Evolutionary conservation across 2,113 vertebrate genomes (phyloP).

Genomic region (Fulmarus glacialis): DNA sequence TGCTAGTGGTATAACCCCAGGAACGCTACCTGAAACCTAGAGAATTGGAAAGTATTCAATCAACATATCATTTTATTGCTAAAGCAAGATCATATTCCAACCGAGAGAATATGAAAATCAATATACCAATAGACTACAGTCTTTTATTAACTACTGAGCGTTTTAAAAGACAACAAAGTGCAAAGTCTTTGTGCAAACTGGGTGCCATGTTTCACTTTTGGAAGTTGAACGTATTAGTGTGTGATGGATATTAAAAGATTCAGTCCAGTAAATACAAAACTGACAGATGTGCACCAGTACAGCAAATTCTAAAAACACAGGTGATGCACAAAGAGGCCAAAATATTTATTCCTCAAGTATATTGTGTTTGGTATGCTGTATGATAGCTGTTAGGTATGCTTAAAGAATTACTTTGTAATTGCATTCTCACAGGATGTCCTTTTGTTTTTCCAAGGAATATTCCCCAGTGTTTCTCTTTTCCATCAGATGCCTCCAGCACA

Average conservation of each 20-base stretch:
- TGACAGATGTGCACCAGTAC: background rate
- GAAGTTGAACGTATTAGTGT: background rate
- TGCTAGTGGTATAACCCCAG: background rate
- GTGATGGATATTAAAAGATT: background rate
- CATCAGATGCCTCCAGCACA: constrained; percentile 37
- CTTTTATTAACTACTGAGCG: constrained; percentile 31
- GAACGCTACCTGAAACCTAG: background rate
- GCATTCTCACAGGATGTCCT: constrained; percentile 54
- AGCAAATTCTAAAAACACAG: background rate
- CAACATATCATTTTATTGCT: background rate
- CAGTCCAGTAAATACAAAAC: background rate
- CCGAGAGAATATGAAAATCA: constrained; percentile 5
- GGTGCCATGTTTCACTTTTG: background rate
- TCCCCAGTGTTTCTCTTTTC: constrained; percentile 50
- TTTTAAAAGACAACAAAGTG: constrained; percentile 19
- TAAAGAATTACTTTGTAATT: constrained; percentile 19
- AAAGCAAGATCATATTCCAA: background rate
- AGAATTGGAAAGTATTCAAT: background rate
- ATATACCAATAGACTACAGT: background rate
- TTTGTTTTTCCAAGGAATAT: constrained; percentile 65
- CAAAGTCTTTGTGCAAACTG: background rate
- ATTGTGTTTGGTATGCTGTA: background rate
- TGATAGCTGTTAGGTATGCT: background rate
- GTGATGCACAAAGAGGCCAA: background rate
- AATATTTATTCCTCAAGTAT: background rate